These are phyloP conservation scores for Tupiocoris notatus DNA, from an alignment of 2,888 invertebrate genomes.

Conservation along the genomic window DNA sequence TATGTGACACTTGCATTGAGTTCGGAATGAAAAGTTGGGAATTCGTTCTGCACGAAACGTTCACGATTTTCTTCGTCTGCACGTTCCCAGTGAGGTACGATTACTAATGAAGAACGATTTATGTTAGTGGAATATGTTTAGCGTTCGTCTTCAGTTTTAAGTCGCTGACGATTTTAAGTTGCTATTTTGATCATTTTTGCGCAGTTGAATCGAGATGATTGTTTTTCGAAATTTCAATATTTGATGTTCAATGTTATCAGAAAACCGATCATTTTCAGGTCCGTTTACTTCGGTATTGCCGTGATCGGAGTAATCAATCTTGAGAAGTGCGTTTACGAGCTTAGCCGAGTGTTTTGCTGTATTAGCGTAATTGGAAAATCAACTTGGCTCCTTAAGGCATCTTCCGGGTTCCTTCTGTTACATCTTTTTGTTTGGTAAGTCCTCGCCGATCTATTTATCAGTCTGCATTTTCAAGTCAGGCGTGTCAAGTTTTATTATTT, in stretches of 20 bases:
- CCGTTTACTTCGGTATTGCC: conserved; percentile 43
- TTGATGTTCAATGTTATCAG: too few species aligned
- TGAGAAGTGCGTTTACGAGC: conserved; percentile 36
- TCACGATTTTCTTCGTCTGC: conserved; percentile 44
- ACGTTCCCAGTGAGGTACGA: conserved; percentile 43
- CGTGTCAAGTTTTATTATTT: too few species aligned
- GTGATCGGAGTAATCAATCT: conserved; percentile 37
- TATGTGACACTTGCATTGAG: conserved; percentile 42
- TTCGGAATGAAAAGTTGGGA: conserved; percentile 41
- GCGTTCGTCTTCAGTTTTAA: too few species aligned
- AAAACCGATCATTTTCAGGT: conserved; percentile 27
- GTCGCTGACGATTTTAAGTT: too few species aligned
- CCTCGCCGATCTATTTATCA: neutral
- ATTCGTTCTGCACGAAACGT: conserved; percentile 42
- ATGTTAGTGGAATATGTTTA: too few species aligned
- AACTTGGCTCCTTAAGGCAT: conserved; percentile 13
- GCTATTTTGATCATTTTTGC: too few species aligned
- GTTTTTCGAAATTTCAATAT: too few species aligned
- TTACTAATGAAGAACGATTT: too few species aligned
- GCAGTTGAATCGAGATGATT: too few species aligned
- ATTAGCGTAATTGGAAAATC: conserved; percentile 38
- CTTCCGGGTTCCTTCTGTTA: conserved; percentile 31
- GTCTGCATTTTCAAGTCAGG: neutral
- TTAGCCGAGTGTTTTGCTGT: conserved; percentile 35
- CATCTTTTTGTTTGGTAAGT: conserved; percentile 40